Base-by-base conservation (phyloP, 2,113 vertebrate genomes). In the Sigmodon hispidus region DNA sequence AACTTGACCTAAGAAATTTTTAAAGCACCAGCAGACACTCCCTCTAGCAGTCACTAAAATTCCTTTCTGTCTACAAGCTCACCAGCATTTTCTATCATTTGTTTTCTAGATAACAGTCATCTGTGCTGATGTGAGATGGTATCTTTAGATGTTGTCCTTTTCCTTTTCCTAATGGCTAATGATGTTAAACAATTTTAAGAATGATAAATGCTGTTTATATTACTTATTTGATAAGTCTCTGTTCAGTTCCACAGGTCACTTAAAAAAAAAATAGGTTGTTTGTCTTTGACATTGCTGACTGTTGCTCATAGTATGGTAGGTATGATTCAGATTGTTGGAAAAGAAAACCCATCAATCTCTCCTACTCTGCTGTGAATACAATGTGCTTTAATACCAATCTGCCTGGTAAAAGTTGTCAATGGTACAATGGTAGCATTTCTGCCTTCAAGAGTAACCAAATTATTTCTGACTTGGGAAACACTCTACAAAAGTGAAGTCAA, bases 1-100 rank as follows among this genome's bases (percentile, higher is more conserved):
- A 96, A 87, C 17, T 31, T 90, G 10, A 69, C 31, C 36, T 87
- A 43, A 93, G 85, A 31, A 57, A 8, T 52, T 91, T 73, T 91
- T 83, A 86, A 93, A 26, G 16, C 59, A 48, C 2, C 16, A 31
- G 48, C 48, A 31, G 6, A 45, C 9, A 11, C 8, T 45, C 40
- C 40, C 15, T 21, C 0, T 19, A 21, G 16, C 40, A 45, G 40
- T 63, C 29, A 19, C 26, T 16, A 85, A 48, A 17, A 9, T 45
- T 84, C 17, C 26, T 29, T 65, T 45, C 17, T 7, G 2, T 26
- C 61, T 45, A 63, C 9, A 63, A 34, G 16, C 15, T 85, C 81
- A 85, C 5, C 21, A 57, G 3, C 16, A 65, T 63, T 48, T 9
- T 3, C 63, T 84, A 26, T 63, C 55, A 61, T 83, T 29, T 55